Evolutionary conservation across 2,888 invertebrate species (phyloP).

Genomic region (Schizotus pectinicornis): DNA sequence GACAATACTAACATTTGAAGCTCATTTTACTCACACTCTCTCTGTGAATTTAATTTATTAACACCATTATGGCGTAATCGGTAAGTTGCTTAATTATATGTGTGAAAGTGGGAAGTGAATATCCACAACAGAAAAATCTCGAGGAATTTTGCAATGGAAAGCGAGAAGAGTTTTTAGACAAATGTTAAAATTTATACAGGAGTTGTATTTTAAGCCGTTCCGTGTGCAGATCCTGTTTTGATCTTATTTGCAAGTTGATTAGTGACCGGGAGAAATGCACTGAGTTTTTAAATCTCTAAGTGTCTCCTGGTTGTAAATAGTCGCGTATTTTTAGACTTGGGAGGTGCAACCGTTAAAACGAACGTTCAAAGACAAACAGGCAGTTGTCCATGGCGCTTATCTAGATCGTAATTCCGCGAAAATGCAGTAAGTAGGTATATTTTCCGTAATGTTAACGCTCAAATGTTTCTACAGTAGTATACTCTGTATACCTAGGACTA

Average conservation of each 20-base stretch:
- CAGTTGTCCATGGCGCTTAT: not conserved
- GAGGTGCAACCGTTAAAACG: slow-evolving; percentile 18
- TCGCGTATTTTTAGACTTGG: slow-evolving; percentile 47
- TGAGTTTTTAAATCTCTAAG: slow-evolving; percentile 48
- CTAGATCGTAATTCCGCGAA: not conserved
- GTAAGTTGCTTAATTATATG: too few relatives aligned
- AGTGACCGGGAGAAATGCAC: slow-evolving; percentile 51
- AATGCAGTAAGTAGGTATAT: not conserved
- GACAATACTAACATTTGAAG: too few relatives aligned
- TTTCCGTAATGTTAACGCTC: slow-evolving; percentile 1
- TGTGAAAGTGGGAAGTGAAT: not conserved
- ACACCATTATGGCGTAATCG: too few relatives aligned
- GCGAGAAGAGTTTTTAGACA: too few relatives aligned
- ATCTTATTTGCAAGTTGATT: slow-evolving; percentile 30
- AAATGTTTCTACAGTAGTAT: not conserved
- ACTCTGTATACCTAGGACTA: too few relatives aligned
- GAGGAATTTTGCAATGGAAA: too few relatives aligned
- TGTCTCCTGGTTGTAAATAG: slow-evolving; percentile 51
- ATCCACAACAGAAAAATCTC: not conserved
- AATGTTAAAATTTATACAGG: not conserved
- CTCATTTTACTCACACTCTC: too few relatives aligned
- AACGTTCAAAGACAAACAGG: slow-evolving; percentile 1
- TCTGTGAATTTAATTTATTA: too few relatives aligned
- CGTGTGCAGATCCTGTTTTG: slow-evolving; percentile 26
- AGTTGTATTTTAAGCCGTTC: slow-evolving; percentile 11